Percentiles rank a stretch among this genome's conserved stretches.
Conservation (phyloP, 2,797 vertebrate species). For the Dicrostonyx torquatus region DNA sequence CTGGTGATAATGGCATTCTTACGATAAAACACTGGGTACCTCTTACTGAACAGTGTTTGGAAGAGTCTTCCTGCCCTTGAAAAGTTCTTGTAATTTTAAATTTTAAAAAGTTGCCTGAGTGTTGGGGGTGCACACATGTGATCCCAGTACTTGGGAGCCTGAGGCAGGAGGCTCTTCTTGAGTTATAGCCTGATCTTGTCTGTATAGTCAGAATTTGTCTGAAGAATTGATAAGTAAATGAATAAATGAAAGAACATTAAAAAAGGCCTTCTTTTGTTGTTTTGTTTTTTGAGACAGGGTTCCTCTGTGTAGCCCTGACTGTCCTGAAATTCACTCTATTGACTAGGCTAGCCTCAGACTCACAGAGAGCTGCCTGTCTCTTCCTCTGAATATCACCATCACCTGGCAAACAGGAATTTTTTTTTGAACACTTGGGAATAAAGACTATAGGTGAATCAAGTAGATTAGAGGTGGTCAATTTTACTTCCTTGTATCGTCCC, state of each 20-base stretch:
- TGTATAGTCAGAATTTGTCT: not conserved
- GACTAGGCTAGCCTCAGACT: not conserved
- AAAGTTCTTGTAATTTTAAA: constrained; percentile 28
- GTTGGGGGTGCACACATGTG: not conserved
- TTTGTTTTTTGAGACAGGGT: not conserved
- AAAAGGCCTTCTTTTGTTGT: not conserved
- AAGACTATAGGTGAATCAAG: not conserved
- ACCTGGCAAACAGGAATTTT: not conserved
- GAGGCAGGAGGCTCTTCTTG: not conserved
- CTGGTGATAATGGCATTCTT: not conserved
- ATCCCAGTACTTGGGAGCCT: not conserved
- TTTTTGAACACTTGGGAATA: not conserved
- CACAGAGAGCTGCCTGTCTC: not conserved
- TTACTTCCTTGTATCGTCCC: not conserved
- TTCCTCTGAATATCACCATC: not conserved
- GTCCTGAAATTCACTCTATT: not conserved
- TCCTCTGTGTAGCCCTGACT: not conserved
- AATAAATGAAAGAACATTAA: not conserved
- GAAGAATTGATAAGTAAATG: not conserved
- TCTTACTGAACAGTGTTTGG: not conserved
- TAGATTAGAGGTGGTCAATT: not conserved
- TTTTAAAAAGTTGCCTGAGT: not conserved
- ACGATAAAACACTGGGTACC: not conserved
- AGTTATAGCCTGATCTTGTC: not conserved
- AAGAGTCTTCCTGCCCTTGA: not conserved